Conservation (phyloP, 2,888 invertebrate genomes). For the Diaprepes abbreviatus region DNA sequence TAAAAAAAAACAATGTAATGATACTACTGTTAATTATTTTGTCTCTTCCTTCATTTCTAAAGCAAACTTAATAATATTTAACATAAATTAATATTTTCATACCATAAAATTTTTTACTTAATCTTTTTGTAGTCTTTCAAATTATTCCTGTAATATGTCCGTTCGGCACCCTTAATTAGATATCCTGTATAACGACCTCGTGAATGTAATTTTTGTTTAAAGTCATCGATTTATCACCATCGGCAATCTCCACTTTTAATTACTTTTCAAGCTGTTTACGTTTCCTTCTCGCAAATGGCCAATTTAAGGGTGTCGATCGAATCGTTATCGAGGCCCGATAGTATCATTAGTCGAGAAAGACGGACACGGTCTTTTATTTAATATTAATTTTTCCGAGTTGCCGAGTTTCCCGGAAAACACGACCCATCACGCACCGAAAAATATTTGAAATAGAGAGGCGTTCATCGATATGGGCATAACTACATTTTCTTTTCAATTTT, state of each 20-base stretch:
- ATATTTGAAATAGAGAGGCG: not conserved
- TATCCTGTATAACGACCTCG: no score
- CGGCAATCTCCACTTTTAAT: not conserved
- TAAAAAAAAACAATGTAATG: no score
- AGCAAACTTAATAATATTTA: no score
- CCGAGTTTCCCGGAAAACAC: not conserved
- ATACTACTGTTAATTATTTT: no score
- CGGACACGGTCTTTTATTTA: not conserved
- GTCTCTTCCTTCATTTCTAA: no score
- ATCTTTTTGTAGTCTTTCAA: no score
- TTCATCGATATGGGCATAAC: not conserved
- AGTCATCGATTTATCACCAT: not conserved
- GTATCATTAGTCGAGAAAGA: not conserved
- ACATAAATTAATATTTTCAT: no score
- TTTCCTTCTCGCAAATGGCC: not conserved
- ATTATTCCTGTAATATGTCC: no score
- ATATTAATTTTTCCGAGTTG: not conserved
- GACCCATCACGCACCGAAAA: not conserved
- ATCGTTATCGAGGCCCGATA: not conserved
- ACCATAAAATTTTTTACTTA: no score
- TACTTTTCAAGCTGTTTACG: not conserved
- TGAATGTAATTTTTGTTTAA: not conserved
- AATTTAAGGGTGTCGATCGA: not conserved
- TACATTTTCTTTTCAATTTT: not conserved
- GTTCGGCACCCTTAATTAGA: no score